These are phyloP conservation scores for Hypotaenidia okinawae DNA, from an alignment of 2,797 vertebrate genomes.

Conservation along the genomic window DNA sequence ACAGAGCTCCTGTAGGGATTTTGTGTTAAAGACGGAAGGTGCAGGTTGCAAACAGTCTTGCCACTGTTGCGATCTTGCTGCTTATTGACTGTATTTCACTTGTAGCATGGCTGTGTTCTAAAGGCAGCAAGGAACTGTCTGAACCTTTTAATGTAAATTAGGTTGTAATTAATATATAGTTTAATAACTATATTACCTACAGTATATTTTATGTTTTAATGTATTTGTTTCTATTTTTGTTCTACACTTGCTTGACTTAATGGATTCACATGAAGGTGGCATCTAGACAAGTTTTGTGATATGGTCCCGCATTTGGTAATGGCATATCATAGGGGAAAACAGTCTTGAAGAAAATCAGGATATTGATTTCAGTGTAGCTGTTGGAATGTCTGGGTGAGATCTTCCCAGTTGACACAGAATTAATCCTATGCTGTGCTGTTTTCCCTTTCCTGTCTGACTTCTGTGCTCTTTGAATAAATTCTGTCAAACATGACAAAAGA, in stretches of 20 bases:
- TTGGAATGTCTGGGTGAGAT: background rate
- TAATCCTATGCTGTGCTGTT: background rate
- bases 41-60: background rate
- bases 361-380: background rate
- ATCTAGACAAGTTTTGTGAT: background rate
- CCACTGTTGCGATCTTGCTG: background rate
- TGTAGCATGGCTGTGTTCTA: background rate
- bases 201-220: background rate
- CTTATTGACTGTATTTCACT: background rate
- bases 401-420: background rate
- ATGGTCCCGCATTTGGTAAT: background rate
- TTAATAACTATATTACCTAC: background rate
- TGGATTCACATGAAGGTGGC: background rate
- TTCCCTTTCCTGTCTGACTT: background rate
- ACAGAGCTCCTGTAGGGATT: background rate
- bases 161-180: background rate
- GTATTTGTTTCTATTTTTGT: background rate
- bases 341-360: background rate
- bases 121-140: background rate
- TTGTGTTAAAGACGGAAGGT: background rate
- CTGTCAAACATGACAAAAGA: background rate
- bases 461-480: background rate
- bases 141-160: background rate
- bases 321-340: background rate
- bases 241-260: background rate